Percentiles rank a stretch among this genome's conserved stretches.
Evolutionary conservation across 2,797 vertebrate genomes (phyloP).

Genomic region (Sitta carolinensis): DNA sequence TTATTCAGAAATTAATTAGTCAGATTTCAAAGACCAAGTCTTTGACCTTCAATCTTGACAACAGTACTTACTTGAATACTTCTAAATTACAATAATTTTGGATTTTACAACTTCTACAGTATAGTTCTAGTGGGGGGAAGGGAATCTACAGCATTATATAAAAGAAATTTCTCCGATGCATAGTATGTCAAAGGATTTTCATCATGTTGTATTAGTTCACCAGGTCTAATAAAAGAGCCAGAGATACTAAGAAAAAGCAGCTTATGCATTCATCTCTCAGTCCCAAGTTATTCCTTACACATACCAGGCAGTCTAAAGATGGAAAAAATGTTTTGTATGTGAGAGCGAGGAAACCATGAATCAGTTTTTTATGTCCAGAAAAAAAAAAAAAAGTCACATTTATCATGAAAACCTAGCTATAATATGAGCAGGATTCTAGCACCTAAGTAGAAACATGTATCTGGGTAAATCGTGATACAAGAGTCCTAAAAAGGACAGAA

Average conservation of each 20-base stretch:
- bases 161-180: background rate
- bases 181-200: background rate
- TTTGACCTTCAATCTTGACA: background rate
- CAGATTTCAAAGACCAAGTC: background rate
- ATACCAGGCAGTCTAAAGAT: background rate
- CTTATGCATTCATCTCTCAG: background rate
- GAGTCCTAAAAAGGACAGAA: background rate
- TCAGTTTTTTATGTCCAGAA: background rate
- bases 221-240: background rate
- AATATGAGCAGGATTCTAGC: background rate
- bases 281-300: background rate
- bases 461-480: background rate
- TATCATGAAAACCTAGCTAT: background rate
- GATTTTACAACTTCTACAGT: background rate
- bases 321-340: background rate
- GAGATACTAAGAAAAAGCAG: background rate
- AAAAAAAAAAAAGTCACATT: fast-evolving
- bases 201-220: background rate
- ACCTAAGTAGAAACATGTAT: background rate
- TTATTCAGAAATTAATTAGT: background rate
- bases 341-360: background rate
- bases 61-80: background rate
- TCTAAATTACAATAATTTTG: background rate
- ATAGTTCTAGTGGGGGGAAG: fast-evolving
- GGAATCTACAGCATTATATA: background rate